Base-by-base conservation (phyloP, 2,113 vertebrate genomes). In the Electrona antarctica region DNA sequence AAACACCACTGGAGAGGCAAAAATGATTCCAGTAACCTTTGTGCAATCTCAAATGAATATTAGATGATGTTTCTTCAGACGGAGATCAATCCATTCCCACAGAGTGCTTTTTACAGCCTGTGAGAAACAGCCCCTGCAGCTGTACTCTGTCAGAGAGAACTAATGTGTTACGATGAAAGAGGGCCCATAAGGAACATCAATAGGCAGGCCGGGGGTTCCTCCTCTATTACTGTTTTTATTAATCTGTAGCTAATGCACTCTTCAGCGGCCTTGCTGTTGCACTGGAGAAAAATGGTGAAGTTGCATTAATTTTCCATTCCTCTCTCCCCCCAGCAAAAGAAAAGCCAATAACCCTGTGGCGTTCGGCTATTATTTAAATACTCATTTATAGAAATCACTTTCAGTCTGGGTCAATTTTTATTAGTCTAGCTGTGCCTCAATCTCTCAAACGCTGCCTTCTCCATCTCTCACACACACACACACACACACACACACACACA, bases 391-490 rank as follows among this genome's bases (percentile, higher is more conserved):
- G 91, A 90, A 94, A 94, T 94, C 90, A 84, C 89, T 96, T 95
- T 94, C 87, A 93, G 91, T 65, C 91, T 92, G 90, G 84, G 92
- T 91, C 91, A 90, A 93, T 95, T 95, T 96, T 95, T 97, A 97
- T 95, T 95, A 95, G 92, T 92, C 90, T 93, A 91, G 94, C 82
- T 89, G 89, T 66, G 80, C 89, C 71, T 86, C 80, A 80, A 81
- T 79, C 80, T n/a, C 76, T 79, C 29, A 47, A 64, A 7, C 72
- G n/a, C 55, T 3, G 50, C 62, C 49, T 57, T 56, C 70, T 41
- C 73, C 46, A 66, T 55, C 60, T 15, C 77, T 58, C 55, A 10
- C 15, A 67, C 54, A 55, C 57, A 21, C 47, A 57, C 66, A 67
- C 59, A 47, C 72, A 28, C 33, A 47, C 41, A 14, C n/a, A 28